Base-by-base conservation (phyloP, 2,113 vertebrate genomes). In the Pachycephala philippinensis region DNA sequence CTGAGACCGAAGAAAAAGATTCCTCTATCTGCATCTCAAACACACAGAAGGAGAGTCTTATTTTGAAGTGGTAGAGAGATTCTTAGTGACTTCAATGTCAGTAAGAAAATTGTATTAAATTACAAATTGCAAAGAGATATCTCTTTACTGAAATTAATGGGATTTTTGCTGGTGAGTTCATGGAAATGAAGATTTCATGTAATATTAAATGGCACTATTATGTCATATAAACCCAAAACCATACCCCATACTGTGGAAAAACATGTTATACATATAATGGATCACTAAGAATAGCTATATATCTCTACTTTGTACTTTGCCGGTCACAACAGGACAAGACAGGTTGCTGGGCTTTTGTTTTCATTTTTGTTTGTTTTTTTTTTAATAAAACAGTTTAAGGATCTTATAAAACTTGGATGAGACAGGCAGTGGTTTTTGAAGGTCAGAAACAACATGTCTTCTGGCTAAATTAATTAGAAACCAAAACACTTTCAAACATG, bases 401-500 rank as follows among this genome's bases (percentile, higher is more conserved):
- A 74, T 84, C 39, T 78, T 95, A 78, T 52, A 86, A 84, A 96
- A 86, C 47, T 42, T 31, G n/a, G 65, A 92, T 89, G 49, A 94
- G 57, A 92, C 28, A 78, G 52, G n/a, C 68, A 89, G n/a, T 45
- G 60, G 61, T 71, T 93, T 94, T 68, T 86, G 88, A 95, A 96
- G 93, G 95, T 96, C 93, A 95, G 69, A 90, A 95, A 72, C 50
- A 92, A 87, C 2, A 4, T 60, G 42, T 92, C 88, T 96, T 90
- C 86, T 93, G 89, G 60, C 72, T 96, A 89, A 94, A 84, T 87
- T 96, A 96, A 97, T 91, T 93, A 96, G 90, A 92, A 96, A 93
- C 40, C 49, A 75, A 75, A 94, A 37, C 59, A 76, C 71, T 94
- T 79, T 80, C 56, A 83, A 84, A 91, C 63, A 89, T 52, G 71